phyloP scores from a whole-genome alignment of 2,888 invertebrate species.

The Drosophila glabriapex region DNA sequence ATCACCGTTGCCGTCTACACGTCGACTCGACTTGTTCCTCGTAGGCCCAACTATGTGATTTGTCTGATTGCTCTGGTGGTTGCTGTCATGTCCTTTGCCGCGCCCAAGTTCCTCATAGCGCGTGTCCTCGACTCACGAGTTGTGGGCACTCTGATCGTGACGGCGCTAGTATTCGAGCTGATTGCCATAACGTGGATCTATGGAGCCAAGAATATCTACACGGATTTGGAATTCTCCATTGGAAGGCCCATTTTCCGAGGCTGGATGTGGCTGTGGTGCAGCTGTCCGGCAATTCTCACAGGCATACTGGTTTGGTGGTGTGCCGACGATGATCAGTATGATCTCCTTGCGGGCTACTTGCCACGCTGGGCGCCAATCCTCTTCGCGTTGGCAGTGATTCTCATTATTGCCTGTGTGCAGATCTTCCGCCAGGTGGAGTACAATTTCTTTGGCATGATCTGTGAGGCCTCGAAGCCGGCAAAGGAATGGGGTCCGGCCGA shows the following conservation, averaged over 20 bases:
- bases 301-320: slow-evolving; percentile 85
- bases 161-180: slow-evolving; percentile 84
- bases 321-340: slow-evolving; percentile 83
- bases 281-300: slow-evolving; percentile 83
- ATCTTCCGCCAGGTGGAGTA: slow-evolving; percentile 86
- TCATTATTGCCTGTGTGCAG: slow-evolving; percentile 84
- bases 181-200: slow-evolving; percentile 85
- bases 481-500: slow-evolving; percentile 86
- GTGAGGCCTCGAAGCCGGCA: slow-evolving; percentile 85
- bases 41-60: slow-evolving; percentile 85
- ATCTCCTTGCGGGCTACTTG: slow-evolving; percentile 79
- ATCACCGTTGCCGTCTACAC: slow-evolving; percentile 84
- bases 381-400: slow-evolving; percentile 81
- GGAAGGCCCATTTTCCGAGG: slow-evolving; percentile 84
- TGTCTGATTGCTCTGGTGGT: slow-evolving; percentile 83
- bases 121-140: slow-evolving; percentile 83
- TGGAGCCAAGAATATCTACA: slow-evolving; percentile 85
- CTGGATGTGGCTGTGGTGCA: slow-evolving; percentile 85
- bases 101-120: slow-evolving; percentile 83
- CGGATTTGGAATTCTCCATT: slow-evolving; percentile 85
- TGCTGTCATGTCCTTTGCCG: slow-evolving; percentile 82
- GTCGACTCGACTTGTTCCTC: slow-evolving; percentile 83
- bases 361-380: slow-evolving; percentile 85
- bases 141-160: slow-evolving; percentile 83
- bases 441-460: slow-evolving; percentile 86